These are phyloP conservation scores for Calidris pugnax DNA, from an alignment of 2,113 vertebrate genomes.

Conservation along the genomic window DNA sequence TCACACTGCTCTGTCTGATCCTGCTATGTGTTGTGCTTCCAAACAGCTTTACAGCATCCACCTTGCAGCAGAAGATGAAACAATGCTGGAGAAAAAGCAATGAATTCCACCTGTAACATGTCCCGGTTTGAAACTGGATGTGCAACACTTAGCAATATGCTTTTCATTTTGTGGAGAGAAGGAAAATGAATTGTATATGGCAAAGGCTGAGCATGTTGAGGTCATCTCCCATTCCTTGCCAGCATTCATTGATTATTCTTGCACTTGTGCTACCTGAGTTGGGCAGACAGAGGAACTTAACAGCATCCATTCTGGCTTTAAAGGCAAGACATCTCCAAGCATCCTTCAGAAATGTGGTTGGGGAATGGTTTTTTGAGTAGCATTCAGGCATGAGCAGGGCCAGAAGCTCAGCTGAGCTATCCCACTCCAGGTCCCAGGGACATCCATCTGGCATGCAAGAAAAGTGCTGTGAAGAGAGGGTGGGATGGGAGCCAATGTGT, in stretches of 20 bases:
- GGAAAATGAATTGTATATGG: not conserved
- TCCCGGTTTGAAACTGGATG: not conserved
- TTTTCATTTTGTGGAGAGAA: not conserved
- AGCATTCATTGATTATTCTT: not conserved
- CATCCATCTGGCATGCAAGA: not conserved
- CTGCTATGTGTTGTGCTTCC: not conserved
- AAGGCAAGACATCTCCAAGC: not conserved
- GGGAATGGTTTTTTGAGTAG: not conserved
- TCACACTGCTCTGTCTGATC: not conserved
- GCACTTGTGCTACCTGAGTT: not conserved
- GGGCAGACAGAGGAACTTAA: not conserved
- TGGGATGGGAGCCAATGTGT: not conserved
- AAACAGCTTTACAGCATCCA: not conserved
- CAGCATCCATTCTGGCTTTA: not conserved
- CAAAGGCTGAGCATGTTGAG: not conserved
- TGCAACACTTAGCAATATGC: not conserved
- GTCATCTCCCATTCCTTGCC: not conserved
- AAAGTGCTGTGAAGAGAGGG: not conserved
- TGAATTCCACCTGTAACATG: not conserved
- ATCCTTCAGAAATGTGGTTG: not conserved
- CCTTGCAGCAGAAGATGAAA: not conserved
- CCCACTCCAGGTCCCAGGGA: not conserved
- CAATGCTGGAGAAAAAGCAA: not conserved
- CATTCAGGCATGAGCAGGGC: not conserved
- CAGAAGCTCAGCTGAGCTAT: not conserved